Conservation (phyloP, 92 coral and sea anemone genomes). For the Parazoanthus darwini region DNA sequence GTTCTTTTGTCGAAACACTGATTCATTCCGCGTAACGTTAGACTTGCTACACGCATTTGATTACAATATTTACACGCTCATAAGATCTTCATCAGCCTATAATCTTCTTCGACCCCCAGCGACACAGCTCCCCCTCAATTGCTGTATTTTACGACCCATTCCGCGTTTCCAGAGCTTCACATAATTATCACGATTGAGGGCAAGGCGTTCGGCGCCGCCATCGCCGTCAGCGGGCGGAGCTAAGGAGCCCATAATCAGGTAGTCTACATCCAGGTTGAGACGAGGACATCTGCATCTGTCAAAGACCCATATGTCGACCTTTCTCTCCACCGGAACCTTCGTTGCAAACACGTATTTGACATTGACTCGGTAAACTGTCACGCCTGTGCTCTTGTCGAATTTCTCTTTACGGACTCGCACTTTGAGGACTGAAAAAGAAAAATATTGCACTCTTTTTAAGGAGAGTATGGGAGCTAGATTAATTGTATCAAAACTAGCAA, state of each 20-base stretch:
- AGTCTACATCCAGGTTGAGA: constrained; percentile 3
- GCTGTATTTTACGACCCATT: constrained; percentile 39
- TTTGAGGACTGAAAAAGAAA: constrained; percentile 24
- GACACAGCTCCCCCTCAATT: not conserved
- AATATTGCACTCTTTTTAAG: not conserved
- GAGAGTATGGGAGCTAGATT: not conserved
- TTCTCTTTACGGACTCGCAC: constrained; percentile 26
- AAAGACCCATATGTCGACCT: constrained; percentile 11
- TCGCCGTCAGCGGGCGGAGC: not conserved
- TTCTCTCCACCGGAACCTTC: constrained; percentile 23
- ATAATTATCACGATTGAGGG: constrained; percentile 5
- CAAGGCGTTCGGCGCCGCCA: not conserved
- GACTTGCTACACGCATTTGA: not conserved
- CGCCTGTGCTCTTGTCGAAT: not conserved
- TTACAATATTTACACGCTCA: not conserved
- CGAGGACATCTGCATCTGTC: constrained; percentile 28
- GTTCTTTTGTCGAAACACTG: too few relatives aligned
- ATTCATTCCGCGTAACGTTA: not conserved
- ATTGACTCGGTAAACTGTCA: constrained; percentile 25
- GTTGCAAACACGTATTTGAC: constrained; percentile 13
- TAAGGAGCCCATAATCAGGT: constrained; percentile 24
- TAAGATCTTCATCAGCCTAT: not conserved
- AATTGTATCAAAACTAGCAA: not conserved
- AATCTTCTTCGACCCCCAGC: constrained; percentile 27
- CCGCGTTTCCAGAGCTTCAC: constrained; percentile 36